A percentile compares a stretch with the other conserved stretches of the same genome.
Conservation (phyloP, 2,113 vertebrate genomes). For the Thamnaconus septentrionalis region DNA sequence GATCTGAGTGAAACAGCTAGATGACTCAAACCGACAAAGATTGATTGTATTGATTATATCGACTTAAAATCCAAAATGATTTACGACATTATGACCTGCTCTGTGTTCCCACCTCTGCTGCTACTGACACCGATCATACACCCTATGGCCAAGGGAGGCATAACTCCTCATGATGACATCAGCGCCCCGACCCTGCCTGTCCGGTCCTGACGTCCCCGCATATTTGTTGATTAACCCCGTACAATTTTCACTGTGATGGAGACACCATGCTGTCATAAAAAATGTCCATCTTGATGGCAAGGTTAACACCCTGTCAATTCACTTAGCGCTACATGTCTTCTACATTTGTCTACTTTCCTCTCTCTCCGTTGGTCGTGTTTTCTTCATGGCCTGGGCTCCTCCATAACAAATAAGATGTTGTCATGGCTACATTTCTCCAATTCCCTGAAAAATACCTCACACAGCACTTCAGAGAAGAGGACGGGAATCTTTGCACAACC, state of each 20-base stretch:
- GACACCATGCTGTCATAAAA: too few relatives aligned
- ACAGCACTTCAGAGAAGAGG: constrained; percentile 51
- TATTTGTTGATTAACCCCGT: too few relatives aligned
- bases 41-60: constrained; percentile 17
- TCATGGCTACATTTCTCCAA: constrained; percentile 31
- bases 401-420: constrained; percentile 61
- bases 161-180: background rate
- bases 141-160: background rate
- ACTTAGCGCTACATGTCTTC: background rate
- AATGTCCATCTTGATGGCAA: too few relatives aligned
- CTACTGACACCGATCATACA: background rate
- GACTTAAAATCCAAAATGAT: constrained; percentile 4
- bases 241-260: too few relatives aligned
- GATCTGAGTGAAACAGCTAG: too few relatives aligned
- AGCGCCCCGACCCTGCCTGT: background rate
- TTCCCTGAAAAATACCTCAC: constrained; percentile 31
- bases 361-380: constrained; percentile 14
- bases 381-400: constrained; percentile 19
- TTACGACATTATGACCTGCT: background rate
- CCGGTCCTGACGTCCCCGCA: too few relatives aligned
- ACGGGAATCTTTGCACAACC: constrained; percentile 10
- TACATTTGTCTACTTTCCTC: background rate
- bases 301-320: too few relatives aligned
- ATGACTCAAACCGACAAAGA: background rate
- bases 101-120: constrained; percentile 5